Percentiles rank a stretch among this genome's conserved stretches.
These are phyloP conservation scores for Sternotherus odoratus DNA, from an alignment of 2,797 vertebrate species.

Conservation along the genomic window DNA sequence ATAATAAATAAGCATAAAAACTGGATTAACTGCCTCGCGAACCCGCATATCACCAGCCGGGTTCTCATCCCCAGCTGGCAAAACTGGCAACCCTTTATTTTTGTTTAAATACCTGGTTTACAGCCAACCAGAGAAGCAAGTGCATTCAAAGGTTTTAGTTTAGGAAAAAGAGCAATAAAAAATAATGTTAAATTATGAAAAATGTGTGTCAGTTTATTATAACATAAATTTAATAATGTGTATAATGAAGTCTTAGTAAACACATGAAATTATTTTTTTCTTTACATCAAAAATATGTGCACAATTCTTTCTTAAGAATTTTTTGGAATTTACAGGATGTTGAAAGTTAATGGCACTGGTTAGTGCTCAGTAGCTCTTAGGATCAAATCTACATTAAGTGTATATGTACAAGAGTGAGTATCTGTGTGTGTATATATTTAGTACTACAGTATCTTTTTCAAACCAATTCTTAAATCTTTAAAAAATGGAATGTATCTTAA, in stretches of 20 bases:
- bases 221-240: slow-evolving; percentile 50
- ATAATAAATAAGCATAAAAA: slow-evolving; percentile 85
- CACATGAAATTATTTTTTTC: neutral
- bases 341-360: slow-evolving; percentile 19
- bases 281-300: neutral
- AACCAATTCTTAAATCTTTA: slow-evolving; percentile 31
- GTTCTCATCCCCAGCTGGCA: slow-evolving; percentile 86
- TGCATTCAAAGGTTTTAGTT: slow-evolving; percentile 76
- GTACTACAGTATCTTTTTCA: slow-evolving; percentile 27
- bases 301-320: neutral
- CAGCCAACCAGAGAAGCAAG: slow-evolving; percentile 80
- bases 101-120: slow-evolving; percentile 84
- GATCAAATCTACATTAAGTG: slow-evolving; percentile 22
- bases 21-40: slow-evolving; percentile 82
- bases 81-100: slow-evolving; percentile 85
- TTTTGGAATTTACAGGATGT: slow-evolving; percentile 15
- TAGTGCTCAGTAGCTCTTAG: slow-evolving; percentile 11
- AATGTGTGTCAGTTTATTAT: slow-evolving; percentile 55
- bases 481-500: neutral
- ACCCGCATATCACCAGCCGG: slow-evolving; percentile 82
- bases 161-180: slow-evolving; percentile 73
- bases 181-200: slow-evolving; percentile 66
- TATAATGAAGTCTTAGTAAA: slow-evolving; percentile 37
- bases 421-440: neutral
- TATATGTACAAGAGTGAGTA: neutral